phyloP scores from a whole-genome alignment of 1,140 invertebrate species.

The Pseudomyrmex concolor region DNA sequence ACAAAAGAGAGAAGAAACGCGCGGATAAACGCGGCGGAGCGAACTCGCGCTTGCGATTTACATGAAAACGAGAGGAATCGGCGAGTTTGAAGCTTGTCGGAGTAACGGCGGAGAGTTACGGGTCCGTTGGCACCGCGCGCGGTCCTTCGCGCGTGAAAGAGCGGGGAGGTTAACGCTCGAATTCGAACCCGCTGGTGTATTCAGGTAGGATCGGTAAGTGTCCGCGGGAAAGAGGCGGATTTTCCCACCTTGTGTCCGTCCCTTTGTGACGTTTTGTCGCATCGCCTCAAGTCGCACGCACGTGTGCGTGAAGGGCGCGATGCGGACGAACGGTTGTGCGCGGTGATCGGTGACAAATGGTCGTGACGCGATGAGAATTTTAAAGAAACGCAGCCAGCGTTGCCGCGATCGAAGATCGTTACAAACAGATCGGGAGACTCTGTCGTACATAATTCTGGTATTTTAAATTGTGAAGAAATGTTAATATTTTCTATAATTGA shows the following conservation, averaged over 20 bases:
- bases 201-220: background rate
- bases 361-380: constrained; percentile 15
- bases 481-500: background rate
- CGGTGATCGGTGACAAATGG: background rate
- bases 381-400: constrained; percentile 15
- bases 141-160: constrained; percentile 63
- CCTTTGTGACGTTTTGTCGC: background rate
- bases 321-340: constrained; percentile 7
- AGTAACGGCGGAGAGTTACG: constrained; percentile 47
- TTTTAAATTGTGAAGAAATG: background rate
- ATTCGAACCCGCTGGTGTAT: constrained; percentile 59
- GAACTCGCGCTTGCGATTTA: background rate
- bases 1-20: background rate
- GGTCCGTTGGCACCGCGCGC: constrained; percentile 46
- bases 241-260: background rate
- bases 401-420: background rate
- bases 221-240: background rate
- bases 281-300: constrained; percentile 4
- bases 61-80: constrained; percentile 34
- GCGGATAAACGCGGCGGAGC: background rate
- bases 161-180: constrained; percentile 65
- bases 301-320: constrained; percentile 20
- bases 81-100: background rate
- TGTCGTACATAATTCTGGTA: background rate
- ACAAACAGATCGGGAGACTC: background rate